Base-by-base conservation (phyloP, 2,888 invertebrate species). In the Mycalesis mineus region DNA sequence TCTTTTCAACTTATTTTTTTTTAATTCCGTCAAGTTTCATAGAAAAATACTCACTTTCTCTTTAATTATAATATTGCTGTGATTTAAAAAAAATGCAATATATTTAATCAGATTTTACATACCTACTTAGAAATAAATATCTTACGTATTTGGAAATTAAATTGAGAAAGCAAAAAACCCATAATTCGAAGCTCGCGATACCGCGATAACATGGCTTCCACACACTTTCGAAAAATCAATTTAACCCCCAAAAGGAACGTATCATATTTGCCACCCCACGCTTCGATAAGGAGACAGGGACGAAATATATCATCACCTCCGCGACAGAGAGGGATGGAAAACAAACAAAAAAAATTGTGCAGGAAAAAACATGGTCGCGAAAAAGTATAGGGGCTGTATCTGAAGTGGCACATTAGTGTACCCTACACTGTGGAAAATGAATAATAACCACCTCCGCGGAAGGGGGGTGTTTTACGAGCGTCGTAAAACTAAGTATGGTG, bases 261-360 rank as follows among this genome's bases (percentile, higher is more conserved):
- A 88, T 88, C 88, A 89, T 88, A 88, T 87, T 88, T 87, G 71
- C 84, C 88, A 85, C 88, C 86, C 87, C 80, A 82, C 80, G 77
- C 77, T 64, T 69, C 77, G 81, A 84, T 84, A 84, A 75, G 63
- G 73, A 1, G 69, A 85, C 59, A 58, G 77, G 62, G 85, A 86
- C 15, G 49, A 58, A 51, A 47, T 31, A 67, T 72, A 60, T 22
- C 33, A 8, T 37, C 17, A 36, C 28, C 7, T 7, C 8, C 51
- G 0, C 64, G 47, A 48, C 57, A 64, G 80, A 65, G 11, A 68
- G 76, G 66, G 76, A 82, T 42, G 68, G 60, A 58, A 54, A 64
- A 82, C 74, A 87, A 84, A 85, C 81, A 86, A 86, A 84, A 60
- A 22, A 85, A 85, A 77, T 77, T 79, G 74, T 78, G 73, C 77